Evolutionary conservation across 2,113 vertebrate genomes (phyloP), one percentile per base, ranked within the genome.

Genomic region (Pollimyrus isidori): DNA sequence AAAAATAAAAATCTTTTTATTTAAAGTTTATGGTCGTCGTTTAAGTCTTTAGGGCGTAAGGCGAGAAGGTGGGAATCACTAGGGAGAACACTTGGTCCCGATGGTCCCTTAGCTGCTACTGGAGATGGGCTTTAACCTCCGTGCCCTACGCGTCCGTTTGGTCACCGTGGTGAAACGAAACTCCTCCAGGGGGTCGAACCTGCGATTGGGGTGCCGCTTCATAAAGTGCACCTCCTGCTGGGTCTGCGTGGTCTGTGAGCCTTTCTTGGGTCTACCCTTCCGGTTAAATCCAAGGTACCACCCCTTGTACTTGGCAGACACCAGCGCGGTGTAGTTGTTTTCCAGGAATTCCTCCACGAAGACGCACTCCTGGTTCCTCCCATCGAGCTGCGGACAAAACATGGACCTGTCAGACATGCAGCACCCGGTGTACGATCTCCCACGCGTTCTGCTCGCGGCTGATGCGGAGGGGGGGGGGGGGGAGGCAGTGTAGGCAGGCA

Each of bases 231-330:
- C 96, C 93, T 96, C 96, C 94, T 96, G 95, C 90, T 97, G 96
- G 48, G 94, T 92, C 92, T 96, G 96, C n/a, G 94, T 94, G 90
- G 96, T 96, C 91, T 92, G 94, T 0, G 95, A 95, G 86, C 96
- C 96, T 91, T 95, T 96, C 89, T 96, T 96, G 86, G 96, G 95
- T 91, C 93, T 92, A 1, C 96, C 96, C 90, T 95, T 95, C 88
- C 96, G 92, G 93, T 96, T 96, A 93, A 97, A 97, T 88, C 96
- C 96, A 4, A 97, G 95, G 94, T 96, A 97, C 96, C 96, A 97
- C 88, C 95, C 96, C 93, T 95, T 95, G 94, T 96, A 96, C 93
- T 95, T 95, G 91, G 96, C 96, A 1, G 96, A 96, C 90, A 96
- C 94, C 0, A 97, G 94, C 0, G 96, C 96, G 0, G 96, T 97